A percentile compares a stretch with the other conserved stretches of the same genome.
These are phyloP conservation scores for Druceiella hillmani DNA, from an alignment of 2,888 invertebrate genomes.

Conservation along the genomic window DNA sequence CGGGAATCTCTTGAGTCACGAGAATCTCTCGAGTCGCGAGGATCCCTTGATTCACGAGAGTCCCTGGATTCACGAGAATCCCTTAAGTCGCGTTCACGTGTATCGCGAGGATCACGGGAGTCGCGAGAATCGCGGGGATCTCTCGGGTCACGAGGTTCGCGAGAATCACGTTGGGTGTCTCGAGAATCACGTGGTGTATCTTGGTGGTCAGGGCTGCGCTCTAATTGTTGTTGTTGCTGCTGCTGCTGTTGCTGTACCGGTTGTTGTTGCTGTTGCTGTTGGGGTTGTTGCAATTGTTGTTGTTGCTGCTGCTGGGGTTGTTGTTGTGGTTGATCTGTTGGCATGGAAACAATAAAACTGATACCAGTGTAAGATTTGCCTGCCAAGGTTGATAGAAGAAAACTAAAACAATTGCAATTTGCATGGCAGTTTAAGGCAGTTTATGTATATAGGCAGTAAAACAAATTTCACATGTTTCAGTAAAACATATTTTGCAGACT, in stretches of 20 bases:
- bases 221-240: no score
- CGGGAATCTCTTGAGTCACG: slow-evolving; percentile 29
- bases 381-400: no score
- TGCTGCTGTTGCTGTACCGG: no score
- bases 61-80: slow-evolving; percentile 39
- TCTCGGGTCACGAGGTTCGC: slow-evolving; percentile 15
- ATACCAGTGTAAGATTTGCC: no score
- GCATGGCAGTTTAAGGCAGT: no score
- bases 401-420: no score
- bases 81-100: slow-evolving; percentile 44
- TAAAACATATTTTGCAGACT: no score
- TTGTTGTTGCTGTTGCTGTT: no score
- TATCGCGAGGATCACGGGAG: slow-evolving; percentile 25
- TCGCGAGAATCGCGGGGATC: slow-evolving; percentile 28
- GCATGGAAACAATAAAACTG: background rate
- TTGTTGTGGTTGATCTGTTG: slow-evolving; percentile 22
- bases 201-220: no score
- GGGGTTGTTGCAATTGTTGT: no score
- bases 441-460: no score
- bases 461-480: no score
- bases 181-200: slow-evolving; percentile 19
- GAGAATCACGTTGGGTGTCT: background rate
- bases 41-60: slow-evolving; percentile 33
- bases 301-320: slow-evolving; percentile 31
- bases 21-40: slow-evolving; percentile 28